phyloP scores from a whole-genome alignment of 2,888 invertebrate species.

The Nomada ruficornis region DNA sequence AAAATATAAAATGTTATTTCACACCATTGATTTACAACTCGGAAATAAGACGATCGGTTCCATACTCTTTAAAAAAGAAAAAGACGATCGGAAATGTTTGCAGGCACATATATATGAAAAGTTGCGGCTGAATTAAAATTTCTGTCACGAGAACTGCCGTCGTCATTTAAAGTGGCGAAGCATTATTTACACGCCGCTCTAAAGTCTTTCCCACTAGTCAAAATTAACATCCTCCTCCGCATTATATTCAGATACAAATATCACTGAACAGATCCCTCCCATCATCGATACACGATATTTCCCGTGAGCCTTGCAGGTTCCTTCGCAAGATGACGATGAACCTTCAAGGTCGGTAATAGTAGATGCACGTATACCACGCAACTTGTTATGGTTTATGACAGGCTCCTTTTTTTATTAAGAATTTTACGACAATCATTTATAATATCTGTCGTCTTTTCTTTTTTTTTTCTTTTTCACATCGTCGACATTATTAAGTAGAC shows the following conservation, averaged over 20 bases:
- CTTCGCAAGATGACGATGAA: conserved; percentile 45
- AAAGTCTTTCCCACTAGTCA: conserved; percentile 21
- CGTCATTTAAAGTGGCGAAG: conserved; percentile 8
- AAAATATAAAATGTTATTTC: no score
- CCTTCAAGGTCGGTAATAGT: conserved; percentile 54
- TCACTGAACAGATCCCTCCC: conserved; percentile 52
- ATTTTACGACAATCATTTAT: conserved; percentile 31
- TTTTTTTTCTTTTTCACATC: conserved; percentile 2
- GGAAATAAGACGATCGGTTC: background rate
- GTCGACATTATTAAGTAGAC: background rate
- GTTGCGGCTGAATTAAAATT: background rate
- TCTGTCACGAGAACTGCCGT: conserved; percentile 10
- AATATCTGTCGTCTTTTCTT: conserved; percentile 26
- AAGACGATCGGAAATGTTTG: conserved; percentile 5
- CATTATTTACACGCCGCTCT: conserved; percentile 45
- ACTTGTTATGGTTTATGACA: conserved; percentile 41
- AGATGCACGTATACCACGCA: conserved; percentile 28
- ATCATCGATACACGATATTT: conserved; percentile 61
- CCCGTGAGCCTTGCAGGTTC: conserved; percentile 53
- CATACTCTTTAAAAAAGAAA: no score
- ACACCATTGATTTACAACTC: background rate
- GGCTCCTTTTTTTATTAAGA: conserved; percentile 8
- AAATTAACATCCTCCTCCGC: conserved; percentile 58
- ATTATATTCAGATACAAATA: conserved; percentile 70
- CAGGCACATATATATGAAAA: background rate